These are phyloP conservation scores for Serilophus lunatus DNA, from an alignment of 2,113 vertebrate genomes.

Conservation along the genomic window DNA sequence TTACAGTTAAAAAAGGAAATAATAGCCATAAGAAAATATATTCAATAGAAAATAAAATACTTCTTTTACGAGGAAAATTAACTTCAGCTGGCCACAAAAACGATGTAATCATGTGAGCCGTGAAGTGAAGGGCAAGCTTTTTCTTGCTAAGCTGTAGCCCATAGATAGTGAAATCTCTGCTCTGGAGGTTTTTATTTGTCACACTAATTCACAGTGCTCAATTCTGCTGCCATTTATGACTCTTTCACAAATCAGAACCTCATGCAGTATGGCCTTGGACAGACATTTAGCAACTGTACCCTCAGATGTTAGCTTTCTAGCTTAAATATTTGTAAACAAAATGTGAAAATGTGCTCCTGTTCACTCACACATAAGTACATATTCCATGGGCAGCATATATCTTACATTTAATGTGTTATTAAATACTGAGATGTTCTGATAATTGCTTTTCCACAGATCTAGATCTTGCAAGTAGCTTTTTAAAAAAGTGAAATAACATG, in stretches of 20 bases:
- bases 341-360: background rate
- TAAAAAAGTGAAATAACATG: background rate
- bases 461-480: background rate
- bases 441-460: background rate
- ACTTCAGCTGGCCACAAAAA: background rate
- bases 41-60: background rate
- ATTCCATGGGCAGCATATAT: background rate
- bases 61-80: background rate
- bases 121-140: background rate
- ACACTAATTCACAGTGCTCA: background rate
- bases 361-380: background rate
- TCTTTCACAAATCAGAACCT: background rate
- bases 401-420: background rate
- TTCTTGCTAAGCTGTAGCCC: background rate
- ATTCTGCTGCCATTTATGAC: background rate
- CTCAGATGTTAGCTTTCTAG: background rate
- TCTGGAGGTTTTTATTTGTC: background rate
- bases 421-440: background rate
- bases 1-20: background rate
- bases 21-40: background rate
- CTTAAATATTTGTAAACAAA: background rate
- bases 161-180: background rate
- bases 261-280: background rate
- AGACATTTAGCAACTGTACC: background rate
- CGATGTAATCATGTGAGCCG: background rate